These are phyloP conservation scores for Catharus ustulatus DNA, from an alignment of 2,797 vertebrate genomes.

Conservation along the genomic window DNA sequence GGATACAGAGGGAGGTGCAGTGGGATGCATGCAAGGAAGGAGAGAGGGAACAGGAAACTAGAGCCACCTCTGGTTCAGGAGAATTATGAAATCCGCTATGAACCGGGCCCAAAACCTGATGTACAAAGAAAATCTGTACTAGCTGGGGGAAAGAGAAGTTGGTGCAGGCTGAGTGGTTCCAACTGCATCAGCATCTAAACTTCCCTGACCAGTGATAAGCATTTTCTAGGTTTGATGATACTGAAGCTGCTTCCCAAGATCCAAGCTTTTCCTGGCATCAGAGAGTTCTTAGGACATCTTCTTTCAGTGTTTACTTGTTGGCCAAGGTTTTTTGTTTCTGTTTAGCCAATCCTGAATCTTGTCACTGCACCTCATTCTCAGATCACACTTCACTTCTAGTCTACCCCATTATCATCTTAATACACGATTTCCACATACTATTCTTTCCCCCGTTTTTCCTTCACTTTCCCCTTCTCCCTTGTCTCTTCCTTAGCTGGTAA, in stretches of 20 bases:
- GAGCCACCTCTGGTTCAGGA: background rate
- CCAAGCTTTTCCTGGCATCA: background rate
- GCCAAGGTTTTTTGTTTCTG: background rate
- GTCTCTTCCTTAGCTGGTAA: slow-evolving; percentile 3
- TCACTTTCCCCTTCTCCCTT: background rate
- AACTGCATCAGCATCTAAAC: background rate
- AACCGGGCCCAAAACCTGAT: background rate
- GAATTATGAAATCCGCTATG: background rate
- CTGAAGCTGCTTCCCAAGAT: background rate
- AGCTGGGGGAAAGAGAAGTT: background rate
- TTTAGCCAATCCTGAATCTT: background rate
- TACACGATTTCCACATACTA: background rate
- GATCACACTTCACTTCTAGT: background rate
- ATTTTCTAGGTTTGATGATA: background rate
- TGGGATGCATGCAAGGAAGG: background rate
- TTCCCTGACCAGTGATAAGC: background rate
- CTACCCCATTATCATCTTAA: background rate
- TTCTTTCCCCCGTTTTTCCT: background rate
- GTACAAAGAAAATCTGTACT: background rate
- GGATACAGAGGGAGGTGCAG: background rate
- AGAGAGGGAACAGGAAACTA: background rate
- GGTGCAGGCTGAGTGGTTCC: background rate
- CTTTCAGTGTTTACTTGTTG: background rate
- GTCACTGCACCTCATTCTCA: background rate
- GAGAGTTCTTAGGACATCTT: background rate